These are phyloP conservation scores for Girardia tigrina DNA, from an alignment of 2,888 invertebrate species.

Conservation along the genomic window DNA sequence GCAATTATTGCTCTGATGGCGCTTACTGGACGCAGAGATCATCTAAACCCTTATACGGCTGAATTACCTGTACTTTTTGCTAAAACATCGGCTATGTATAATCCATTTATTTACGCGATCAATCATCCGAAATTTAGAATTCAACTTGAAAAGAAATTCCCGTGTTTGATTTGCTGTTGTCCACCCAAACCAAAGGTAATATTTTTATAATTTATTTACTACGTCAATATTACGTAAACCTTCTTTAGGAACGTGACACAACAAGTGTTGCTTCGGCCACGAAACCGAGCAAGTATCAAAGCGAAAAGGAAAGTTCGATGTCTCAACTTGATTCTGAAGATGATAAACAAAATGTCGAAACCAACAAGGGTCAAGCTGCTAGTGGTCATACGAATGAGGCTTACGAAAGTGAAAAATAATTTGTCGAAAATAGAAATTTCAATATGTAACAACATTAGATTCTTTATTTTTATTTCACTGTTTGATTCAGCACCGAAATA, in stretches of 20 bases:
- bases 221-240: not conserved
- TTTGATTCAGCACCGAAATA: not conserved
- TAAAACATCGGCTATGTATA: slow-evolving; percentile 78
- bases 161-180: slow-evolving; percentile 57
- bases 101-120: slow-evolving; percentile 59
- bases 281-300: slow-evolving; percentile 12
- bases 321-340: slow-evolving; percentile 21
- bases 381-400: slow-evolving; percentile 9
- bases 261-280: slow-evolving; percentile 1
- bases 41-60: slow-evolving; percentile 43
- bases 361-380: not conserved
- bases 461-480: not conserved
- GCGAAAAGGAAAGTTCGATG: slow-evolving; percentile 30
- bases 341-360: not conserved
- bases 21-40: slow-evolving; percentile 42
- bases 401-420: slow-evolving; percentile 10
- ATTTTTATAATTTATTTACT: not conserved
- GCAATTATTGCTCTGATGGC: slow-evolving; percentile 58
- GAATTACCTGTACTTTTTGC: slow-evolving; percentile 63
- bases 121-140: slow-evolving; percentile 62
- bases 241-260: slow-evolving; percentile 7
- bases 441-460: not conserved
- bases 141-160: slow-evolving; percentile 62
- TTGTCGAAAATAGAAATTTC: not conserved
- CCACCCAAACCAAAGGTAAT: slow-evolving; percentile 36